Base-by-base conservation (phyloP, 2,113 vertebrate genomes). In the Zosterops lateralis region DNA sequence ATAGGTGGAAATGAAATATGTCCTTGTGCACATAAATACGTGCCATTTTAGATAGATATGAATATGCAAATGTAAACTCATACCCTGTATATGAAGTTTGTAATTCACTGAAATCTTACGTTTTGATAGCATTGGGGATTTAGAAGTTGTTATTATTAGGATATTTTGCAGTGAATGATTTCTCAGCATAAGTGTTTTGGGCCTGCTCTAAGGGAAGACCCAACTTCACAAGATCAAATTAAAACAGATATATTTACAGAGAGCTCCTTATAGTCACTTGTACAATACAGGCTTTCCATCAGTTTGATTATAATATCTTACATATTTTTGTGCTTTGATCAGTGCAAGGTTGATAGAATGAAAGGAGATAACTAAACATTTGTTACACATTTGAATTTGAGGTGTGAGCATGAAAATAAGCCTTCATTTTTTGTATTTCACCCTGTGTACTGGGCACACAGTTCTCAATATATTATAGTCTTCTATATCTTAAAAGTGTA, bases 401-500 rank as follows among this genome's bases (percentile, higher is more conserved):
- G 53, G 66, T 88, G 47, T 45, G 31, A 95, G 54, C 29, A 80
- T 65, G 67, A 93, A 87, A 89, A 89, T 51, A 71, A 87, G 83
- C 31, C 31, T 90, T 93, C 14, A 66, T 87, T 96, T 95, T 93
- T 92, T 75, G 60, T 89, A 65, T 71, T 81, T 76, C 58, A 75
- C 5, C 4, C 34, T 26, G 12, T 34, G 62, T 65, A 58, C 10
- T 20, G 14, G 25, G 32, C 17, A 82, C 15, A 2, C 9, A 56
- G 28, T 45, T 82, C 29, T 90, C 51, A 53, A 70, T 56, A 48
- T 68, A 19, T 25, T 81, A 40, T 19, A 61, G 6, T 53, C 8
- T 61, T 82, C 14, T 44, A 1, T 45, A 68, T 47, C 28, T 68
- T 84, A 32, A 54, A 78, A 78, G 5, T 45, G 4, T 57, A 84